Base-by-base conservation (phyloP, 2,888 invertebrate species). In the Platycheirus rosarum region DNA sequence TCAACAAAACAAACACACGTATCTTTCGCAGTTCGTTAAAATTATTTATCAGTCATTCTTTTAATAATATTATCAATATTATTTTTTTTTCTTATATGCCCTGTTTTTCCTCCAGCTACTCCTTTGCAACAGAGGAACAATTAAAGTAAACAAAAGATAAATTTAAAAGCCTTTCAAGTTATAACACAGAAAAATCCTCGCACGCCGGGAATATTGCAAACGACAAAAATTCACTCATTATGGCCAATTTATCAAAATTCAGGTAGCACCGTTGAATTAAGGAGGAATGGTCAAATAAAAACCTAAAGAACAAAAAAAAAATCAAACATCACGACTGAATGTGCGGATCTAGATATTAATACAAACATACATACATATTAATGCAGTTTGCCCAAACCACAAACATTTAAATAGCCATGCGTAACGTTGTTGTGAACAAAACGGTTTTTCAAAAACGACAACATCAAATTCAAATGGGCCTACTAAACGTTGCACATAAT, bases 201-300 rank as follows among this genome's bases (percentile, higher is more conserved):
- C 84, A 74, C 78, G 42, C 55, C 13, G 11, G 37, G 78, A 73
- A 66, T 71, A 82, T 82, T 68, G 71, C 82, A 82, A 78, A 84
- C 78, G 84, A 84, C 84, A 84, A 84, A 84, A 78, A 84, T 84
- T 84, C 78, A 84, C 84, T 84, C 84, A 84, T 84, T 84, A 84
- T 84, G 69, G 78, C 78, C 84, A 84, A 84, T 84, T 84, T 84
- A 84, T 84, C 84, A 84, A 84, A 84, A 84, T 84, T 84, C 78
- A 84, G 84, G 84, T 84, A 84, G 84, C 84, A 84, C 84, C 68
- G 26, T 69, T 51, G 84, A 68, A 78, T 73, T 51, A 66, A 35
- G 37, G 71, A 71, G 66, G 55, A 82, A 68, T 82, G 82, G 26
- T 77, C 77, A 68, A 77, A 73, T 23, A 48, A 66, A 77, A 77